Evolutionary conservation across 64 coral and sea anemone genomes (phyloP).

Genomic region (Montipora foliosa): DNA sequence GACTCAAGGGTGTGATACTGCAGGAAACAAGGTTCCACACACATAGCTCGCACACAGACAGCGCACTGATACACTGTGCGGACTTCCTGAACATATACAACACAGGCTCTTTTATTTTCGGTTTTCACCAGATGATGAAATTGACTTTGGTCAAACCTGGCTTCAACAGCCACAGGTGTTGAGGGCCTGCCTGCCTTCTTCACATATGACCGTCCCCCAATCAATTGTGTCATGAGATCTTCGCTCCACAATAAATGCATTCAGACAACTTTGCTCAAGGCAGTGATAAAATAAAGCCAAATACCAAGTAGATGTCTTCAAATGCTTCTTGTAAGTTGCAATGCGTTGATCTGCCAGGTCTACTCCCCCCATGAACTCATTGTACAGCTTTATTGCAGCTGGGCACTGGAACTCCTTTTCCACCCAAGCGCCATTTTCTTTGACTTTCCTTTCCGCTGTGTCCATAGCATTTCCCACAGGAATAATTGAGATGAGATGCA

Average conservation of each 20-base stretch:
- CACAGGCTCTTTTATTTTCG: slow-evolving; percentile 34
- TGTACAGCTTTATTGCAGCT: slow-evolving; percentile 11
- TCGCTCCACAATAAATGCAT: slow-evolving; percentile 18
- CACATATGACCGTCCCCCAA: slow-evolving; percentile 24
- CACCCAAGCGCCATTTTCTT: background rate
- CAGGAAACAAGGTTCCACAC: background rate
- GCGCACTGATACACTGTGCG: background rate
- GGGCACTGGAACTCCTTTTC: slow-evolving; percentile 39
- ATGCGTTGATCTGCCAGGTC: slow-evolving; percentile 39
- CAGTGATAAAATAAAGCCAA: slow-evolving; percentile 34
- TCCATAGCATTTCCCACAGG: background rate
- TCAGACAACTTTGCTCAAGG: slow-evolving; percentile 26
- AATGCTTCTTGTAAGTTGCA: slow-evolving; percentile 27
- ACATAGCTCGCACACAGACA: slow-evolving; percentile 2
- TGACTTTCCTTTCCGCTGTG: slow-evolving; percentile 12
- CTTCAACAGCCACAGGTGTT: slow-evolving; percentile 33
- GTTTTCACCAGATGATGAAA: slow-evolving; percentile 55
- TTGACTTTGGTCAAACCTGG: background rate
- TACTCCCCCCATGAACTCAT: slow-evolving; percentile 27
- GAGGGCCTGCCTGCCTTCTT: slow-evolving; percentile 7
- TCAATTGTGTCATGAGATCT: background rate
- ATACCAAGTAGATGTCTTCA: slow-evolving; percentile 57
- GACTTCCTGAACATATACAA: slow-evolving; percentile 62
- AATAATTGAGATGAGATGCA: slow-evolving; percentile 22
- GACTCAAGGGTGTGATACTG: slow-evolving; percentile 1